Evolutionary conservation across 2,888 invertebrate species (phyloP), one percentile per base, ranked within the genome.

Genomic region (Aquatica leii): DNA sequence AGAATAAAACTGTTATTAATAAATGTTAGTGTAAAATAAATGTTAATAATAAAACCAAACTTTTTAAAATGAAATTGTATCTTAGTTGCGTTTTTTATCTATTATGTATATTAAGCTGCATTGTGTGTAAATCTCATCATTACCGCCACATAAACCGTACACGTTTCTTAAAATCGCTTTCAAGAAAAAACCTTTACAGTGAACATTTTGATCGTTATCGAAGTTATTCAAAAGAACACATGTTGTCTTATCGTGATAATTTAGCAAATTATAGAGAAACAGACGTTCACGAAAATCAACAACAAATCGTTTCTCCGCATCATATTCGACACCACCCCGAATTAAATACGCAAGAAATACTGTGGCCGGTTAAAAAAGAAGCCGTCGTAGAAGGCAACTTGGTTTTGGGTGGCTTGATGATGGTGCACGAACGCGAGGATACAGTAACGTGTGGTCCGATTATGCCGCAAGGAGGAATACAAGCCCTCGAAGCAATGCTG

Each of bases 351-450:
- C 63, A 71, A 17, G 79, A 78, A 24, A 74, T 80, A 24, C 78
- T 73, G 37, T 94, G 94, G 94, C 94, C 95, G 0, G 90, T 93
- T 2, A 95, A 94, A 75, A 87, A 91, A 75, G 93, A 94, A 73
- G 93, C 95, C 0, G 89, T 92, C 4, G 89, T 96, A 49, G 93
- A 94, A 77, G 97, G 97, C 0, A 92, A 96, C 76, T 84, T 97
- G 46, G 87, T 95, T 6, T 84, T 97, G 1, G 97, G 97, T 3
- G 97, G 95, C 0, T 83, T 97, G 49, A 96, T 97, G 94, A 97
- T 97, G 94, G 91, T 97, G 0, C 97, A 97, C 78, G 95, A 95
- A 75, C 84, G 97, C 18, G 93, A 94, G 71, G 95, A 96, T 73
- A 88, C 88, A 49, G 87, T 92, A 77, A 94, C 92, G 1, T 97